Base-by-base conservation (phyloP, 2,113 vertebrate species). In the Tamias sibiricus region DNA sequence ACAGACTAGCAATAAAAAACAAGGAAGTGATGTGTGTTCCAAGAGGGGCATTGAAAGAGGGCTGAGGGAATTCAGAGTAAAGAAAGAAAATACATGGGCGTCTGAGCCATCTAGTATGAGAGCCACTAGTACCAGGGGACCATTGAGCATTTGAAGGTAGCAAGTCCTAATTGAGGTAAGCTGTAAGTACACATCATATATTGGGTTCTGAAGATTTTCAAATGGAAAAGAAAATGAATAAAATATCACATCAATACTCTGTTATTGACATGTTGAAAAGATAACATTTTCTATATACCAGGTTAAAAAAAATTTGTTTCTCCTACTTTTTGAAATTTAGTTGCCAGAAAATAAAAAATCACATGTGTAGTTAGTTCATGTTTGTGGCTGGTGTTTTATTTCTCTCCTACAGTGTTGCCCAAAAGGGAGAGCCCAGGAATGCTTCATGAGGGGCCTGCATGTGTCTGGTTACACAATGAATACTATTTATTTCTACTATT, bases 291-390 rank as follows among this genome's bases (percentile, higher is more conserved):
- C 59, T 37, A 52, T 80, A 30, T 37, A 20, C 35, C 13, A 12
- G 17, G 37, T 76, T 92, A 85, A 90, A n/a, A 89, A 47, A 91
- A 79, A 69, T 64, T 69, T 62, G 26, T 71, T 71, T 77, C 32
- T 88, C 66, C 79, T 28, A 5, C 12, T 82, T 47, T 90, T 77
- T 54, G 52, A 80, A 72, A 74, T 59, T 24, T 13, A 40, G 59
- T 40, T 94, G 64, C 17, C 28, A 44, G 81, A 28, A 69, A 80
- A 87, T 37, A 66, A 14, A 17, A 30, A 84, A 54, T 19, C 8
- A 40, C 19, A 17, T 11, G 0, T 0, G 54, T 62, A 10, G 24
- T 2, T 24, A 6, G 47, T 32, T 90, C 42, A 6, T 74, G n/a
- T 47, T 37, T 66, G 24, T 17, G 5, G 57, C 66, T 69, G 1